A percentile compares a stretch with the other conserved stretches of the same genome.
Evolutionary conservation across 2,113 vertebrate species (phyloP).

Genomic region (Salvelinus namaycush): DNA sequence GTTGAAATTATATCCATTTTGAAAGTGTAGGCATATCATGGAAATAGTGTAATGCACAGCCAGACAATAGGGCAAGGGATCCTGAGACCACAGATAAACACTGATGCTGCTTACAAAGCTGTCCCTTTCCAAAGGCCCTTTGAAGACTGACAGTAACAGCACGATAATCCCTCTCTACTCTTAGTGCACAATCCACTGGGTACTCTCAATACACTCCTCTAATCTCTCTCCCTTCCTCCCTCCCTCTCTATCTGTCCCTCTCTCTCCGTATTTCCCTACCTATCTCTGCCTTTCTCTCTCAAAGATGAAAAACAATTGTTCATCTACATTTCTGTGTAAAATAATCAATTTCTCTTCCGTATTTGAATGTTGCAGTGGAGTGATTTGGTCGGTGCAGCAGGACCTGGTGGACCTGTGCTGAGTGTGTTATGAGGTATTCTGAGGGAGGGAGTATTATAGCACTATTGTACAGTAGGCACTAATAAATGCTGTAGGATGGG

Average conservation of each 20-base stretch:
- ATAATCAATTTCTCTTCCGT: not conserved
- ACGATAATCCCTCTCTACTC: constrained; percentile 30
- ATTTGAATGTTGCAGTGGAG: not conserved
- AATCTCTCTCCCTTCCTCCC: not conserved
- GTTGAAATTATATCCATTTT: too few relatives aligned
- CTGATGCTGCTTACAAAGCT: constrained; percentile 12
- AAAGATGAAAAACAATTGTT: too few relatives aligned
- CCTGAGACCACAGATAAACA: constrained; percentile 10
- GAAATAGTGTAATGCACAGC: not conserved
- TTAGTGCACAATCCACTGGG: constrained; percentile 35
- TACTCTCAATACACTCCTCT: constrained; percentile 24
- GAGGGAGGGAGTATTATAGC: constrained; percentile 59
- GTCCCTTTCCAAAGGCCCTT: constrained; percentile 20
- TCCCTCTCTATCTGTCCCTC: too few relatives aligned
- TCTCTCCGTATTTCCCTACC: too few relatives aligned
- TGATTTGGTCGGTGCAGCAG: not conserved
- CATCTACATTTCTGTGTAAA: too few relatives aligned
- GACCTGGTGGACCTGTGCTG: too few relatives aligned
- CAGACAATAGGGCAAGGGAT: not conserved
- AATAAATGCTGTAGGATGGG: constrained; percentile 71
- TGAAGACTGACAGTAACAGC: constrained; percentile 31
- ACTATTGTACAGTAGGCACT: not conserved
- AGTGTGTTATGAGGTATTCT: constrained; percentile 48
- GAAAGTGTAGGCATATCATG: not conserved
- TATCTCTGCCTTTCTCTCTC: too few relatives aligned